Conservation (phyloP, 2,797 vertebrate genomes). For the Antrozous pallidus region DNA sequence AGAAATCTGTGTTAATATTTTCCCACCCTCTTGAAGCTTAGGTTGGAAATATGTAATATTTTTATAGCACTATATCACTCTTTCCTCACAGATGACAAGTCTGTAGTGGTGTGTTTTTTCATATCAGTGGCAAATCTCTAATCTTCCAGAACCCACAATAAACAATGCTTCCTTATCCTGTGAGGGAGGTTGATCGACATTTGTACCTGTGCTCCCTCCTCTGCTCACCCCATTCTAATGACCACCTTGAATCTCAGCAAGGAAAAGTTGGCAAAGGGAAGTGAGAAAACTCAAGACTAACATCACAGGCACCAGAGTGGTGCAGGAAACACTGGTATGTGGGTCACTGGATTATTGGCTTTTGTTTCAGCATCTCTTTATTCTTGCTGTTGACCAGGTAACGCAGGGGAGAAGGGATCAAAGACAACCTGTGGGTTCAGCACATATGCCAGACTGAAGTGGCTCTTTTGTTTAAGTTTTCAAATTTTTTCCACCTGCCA, state of each 20-base stretch:
- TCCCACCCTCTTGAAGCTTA: not conserved
- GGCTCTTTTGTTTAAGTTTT: not conserved
- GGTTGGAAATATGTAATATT: not conserved
- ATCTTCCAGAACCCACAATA: not conserved
- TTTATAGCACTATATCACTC: not conserved
- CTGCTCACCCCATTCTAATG: not conserved
- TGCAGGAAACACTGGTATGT: not conserved
- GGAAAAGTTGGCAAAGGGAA: not conserved
- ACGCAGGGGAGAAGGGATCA: not conserved
- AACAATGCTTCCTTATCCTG: not conserved
- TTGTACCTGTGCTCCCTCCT: not conserved
- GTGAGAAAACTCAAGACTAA: not conserved
- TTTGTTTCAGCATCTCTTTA: not conserved
- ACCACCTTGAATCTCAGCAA: not conserved
- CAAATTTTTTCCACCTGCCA: slow-evolving; percentile 2
- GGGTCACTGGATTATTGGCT: not conserved
- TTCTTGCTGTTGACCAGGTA: not conserved
- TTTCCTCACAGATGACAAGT: not conserved
- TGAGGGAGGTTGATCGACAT: not conserved
- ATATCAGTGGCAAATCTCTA: not conserved
- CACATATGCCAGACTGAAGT: not conserved
- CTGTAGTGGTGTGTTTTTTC: not conserved
- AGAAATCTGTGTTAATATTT: not conserved
- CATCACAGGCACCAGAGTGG: not conserved
- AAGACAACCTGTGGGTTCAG: not conserved